These are phyloP conservation scores for Megaustenia siamemsis DNA, from an alignment of 2,888 invertebrate species.

Conservation along the genomic window DNA sequence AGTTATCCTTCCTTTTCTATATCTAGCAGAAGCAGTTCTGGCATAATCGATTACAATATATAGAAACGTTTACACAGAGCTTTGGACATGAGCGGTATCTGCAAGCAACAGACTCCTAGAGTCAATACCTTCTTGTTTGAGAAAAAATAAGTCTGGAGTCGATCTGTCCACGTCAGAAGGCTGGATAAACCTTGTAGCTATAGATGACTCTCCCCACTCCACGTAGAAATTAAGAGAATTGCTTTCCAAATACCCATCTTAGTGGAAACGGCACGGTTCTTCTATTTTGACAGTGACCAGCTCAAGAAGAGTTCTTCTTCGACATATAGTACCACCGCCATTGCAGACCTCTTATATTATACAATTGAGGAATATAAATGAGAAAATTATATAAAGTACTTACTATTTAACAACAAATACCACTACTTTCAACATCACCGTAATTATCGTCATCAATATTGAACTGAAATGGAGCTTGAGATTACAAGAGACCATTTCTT, in stretches of 20 bases:
- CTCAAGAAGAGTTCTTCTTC: background rate
- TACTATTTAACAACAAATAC: no score
- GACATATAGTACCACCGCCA: background rate
- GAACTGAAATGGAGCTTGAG: no score
- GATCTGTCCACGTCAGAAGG: background rate
- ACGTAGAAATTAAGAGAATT: constrained; percentile 42
- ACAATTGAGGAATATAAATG: no score
- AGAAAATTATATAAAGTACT: no score
- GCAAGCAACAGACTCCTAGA: constrained; percentile 34
- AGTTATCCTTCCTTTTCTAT: background rate
- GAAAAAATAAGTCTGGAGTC: constrained; percentile 28
- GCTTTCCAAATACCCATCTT: constrained; percentile 29
- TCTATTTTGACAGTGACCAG: background rate
- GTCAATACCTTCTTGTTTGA: constrained; percentile 31
- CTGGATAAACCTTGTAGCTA: constrained; percentile 8
- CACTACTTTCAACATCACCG: no score
- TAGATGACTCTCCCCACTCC: background rate
- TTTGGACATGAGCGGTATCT: constrained; percentile 29
- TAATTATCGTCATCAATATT: no score
- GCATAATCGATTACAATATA: constrained; percentile 41
- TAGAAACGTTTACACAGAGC: constrained; percentile 32
- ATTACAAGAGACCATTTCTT: no score
- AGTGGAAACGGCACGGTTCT: background rate
- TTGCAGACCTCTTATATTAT: no score
- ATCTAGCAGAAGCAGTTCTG: constrained; percentile 6